Evolutionary conservation across 37 sponge, comb jelly and placozoan species (phyloP), one percentile per base, ranked within the genome.

Genomic region (Beroe forskalii): DNA sequence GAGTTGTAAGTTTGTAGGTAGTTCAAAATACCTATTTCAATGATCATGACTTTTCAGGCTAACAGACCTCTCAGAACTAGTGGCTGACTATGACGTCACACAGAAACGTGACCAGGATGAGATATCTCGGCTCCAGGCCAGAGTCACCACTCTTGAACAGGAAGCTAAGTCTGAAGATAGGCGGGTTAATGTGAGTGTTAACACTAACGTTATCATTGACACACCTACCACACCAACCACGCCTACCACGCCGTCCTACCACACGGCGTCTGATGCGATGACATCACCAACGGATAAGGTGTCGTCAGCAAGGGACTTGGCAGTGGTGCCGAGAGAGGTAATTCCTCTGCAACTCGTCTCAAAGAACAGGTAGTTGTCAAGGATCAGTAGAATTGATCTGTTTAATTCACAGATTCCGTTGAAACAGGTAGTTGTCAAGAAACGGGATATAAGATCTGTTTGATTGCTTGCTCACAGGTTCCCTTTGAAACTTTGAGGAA

Each of bases 41-140:
- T n/a, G n/a, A n/a, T n/a, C n/a, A n/a, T n/a, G n/a, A n/a, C n/a
- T n/a, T 23, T 63, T 23, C 66, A 63, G 66, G 40, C 22, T 72
- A 12, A 72, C 76, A 20, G 76, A 72, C 22, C 40, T 72, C 6
- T 72, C 76, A 6, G 76, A 72, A 38, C 40, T 72, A 36, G 22
- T 72, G 4, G 38, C 76, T 4, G 76, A 72, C 14, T 72, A 72
- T 27, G 76, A 72, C 27, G 8, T 12, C 6, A 32, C 40, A 38
- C 76, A 33, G 40, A 32, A 72, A 37, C 76, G 40, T 72, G 76
- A 72, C 40, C 76, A 72, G 76, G 40, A 37, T 3, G 76, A 72
- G 40, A 72, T 72, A 14, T 17, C 38, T 8, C 76, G 76, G 37
- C 40, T 72, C 8, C 19, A 14, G 40, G 38, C 39, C 6, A 33